Conservation (phyloP, 2,888 invertebrate genomes). For the Lepidocyrtoides sp. region DNA sequence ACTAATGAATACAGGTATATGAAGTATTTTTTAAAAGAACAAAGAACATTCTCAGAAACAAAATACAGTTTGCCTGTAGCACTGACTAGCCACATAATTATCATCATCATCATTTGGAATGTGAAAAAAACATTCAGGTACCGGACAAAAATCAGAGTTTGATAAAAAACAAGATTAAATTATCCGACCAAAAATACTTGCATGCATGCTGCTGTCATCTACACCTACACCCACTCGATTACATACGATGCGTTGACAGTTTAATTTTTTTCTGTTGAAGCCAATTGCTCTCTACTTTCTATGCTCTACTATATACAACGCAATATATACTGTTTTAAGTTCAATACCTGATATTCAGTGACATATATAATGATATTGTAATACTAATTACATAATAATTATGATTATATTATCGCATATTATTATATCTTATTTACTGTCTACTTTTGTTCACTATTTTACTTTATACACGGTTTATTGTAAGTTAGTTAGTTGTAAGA, state of each 20-base stretch:
- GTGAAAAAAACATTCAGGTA: constrained; percentile 27
- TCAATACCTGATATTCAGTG: constrained; percentile 24
- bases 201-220: not conserved
- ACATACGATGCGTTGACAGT: not conserved
- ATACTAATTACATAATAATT: not conserved
- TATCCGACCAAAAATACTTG: not conserved
- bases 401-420: not conserved
- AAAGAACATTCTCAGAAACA: not conserved
- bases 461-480: constrained; percentile 34
- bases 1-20: constrained; percentile 13
- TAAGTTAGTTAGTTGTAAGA: constrained; percentile 62
- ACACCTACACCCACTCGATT: not conserved
- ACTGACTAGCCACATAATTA: not conserved
- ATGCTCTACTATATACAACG: constrained; percentile 15
- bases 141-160: not conserved
- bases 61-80: not conserved
- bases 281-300: not conserved
- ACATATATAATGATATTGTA: not conserved
- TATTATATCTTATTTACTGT: not conserved
- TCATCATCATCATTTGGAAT: not conserved
- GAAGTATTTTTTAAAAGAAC: not conserved
- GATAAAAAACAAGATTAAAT: not conserved
- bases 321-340: constrained; percentile 26
- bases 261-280: not conserved
- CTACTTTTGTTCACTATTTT: constrained; percentile 17